Evolutionary conservation across 2,797 vertebrate genomes (phyloP).

Genomic region (Austrolebias charrua): DNA sequence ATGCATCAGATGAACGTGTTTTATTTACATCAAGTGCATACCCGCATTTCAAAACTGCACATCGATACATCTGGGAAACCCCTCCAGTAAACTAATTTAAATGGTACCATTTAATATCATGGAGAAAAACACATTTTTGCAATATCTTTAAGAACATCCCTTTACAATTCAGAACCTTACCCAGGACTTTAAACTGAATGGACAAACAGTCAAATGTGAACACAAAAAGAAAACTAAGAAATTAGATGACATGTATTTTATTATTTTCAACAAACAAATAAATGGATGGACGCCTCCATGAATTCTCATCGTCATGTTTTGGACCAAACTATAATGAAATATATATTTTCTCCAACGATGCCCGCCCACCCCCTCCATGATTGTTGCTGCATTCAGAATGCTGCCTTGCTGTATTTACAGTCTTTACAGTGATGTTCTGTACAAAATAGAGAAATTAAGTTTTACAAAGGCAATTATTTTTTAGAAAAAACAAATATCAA

Average conservation of each 20-base stretch:
- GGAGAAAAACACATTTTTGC: too few species aligned
- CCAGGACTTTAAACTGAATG: too few species aligned
- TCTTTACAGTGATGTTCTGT: conserved; percentile 84
- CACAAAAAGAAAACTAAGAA: conserved; percentile 38
- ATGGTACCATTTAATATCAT: too few species aligned
- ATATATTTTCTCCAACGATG: conserved; percentile 56
- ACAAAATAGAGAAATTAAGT: conserved; percentile 82
- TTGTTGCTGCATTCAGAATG: conserved; percentile 82
- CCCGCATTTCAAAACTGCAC: too few species aligned
- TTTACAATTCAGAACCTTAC: too few species aligned
- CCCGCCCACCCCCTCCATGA: conserved; percentile 58
- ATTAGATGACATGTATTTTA: conserved; percentile 83
- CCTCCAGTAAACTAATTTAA: too few species aligned
- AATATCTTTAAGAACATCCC: too few species aligned
- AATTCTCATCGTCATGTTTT: conserved; percentile 64
- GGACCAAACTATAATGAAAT: conserved; percentile 62
- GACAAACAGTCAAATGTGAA: background rate
- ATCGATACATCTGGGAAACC: too few species aligned
- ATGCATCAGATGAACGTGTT: too few species aligned
- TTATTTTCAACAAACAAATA: conserved; percentile 82
- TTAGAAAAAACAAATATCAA: conserved; percentile 70
- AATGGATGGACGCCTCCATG: conserved; percentile 76
- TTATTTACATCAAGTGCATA: too few species aligned
- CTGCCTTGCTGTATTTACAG: conserved; percentile 79
- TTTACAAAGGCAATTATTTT: conserved; percentile 79